A percentile compares a stretch with the other conserved stretches of the same genome.
These are phyloP conservation scores for Ophraella communa DNA, from an alignment of 2,888 invertebrate species.

Conservation along the genomic window DNA sequence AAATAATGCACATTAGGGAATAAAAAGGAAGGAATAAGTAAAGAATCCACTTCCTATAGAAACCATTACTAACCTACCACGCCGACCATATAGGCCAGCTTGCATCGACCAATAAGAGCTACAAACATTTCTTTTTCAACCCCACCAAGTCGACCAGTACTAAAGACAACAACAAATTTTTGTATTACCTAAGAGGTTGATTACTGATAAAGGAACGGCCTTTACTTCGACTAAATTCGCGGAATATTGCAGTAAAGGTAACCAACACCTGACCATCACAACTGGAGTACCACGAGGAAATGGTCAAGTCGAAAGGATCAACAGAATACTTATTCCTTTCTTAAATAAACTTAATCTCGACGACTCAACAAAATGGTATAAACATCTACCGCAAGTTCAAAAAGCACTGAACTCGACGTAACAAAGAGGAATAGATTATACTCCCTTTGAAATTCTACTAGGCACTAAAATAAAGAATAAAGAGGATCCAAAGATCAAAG, in stretches of 20 bases:
- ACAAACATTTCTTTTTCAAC: slow-evolving; percentile 46
- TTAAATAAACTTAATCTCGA: too few relatives aligned
- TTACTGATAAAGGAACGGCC: slow-evolving; percentile 51
- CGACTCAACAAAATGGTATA: too few relatives aligned
- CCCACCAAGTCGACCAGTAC: slow-evolving; percentile 44
- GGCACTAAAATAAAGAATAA: slow-evolving; percentile 35
- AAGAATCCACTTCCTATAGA: slow-evolving; percentile 47
- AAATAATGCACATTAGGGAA: slow-evolving; percentile 39
- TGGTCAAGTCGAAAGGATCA: too few relatives aligned
- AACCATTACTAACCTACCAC: slow-evolving; percentile 48
- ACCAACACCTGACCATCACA: too few relatives aligned
- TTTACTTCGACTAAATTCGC: slow-evolving; percentile 52
- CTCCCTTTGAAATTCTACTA: slow-evolving; percentile 39
- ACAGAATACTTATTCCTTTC: too few relatives aligned
- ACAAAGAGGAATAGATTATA: slow-evolving; percentile 43
- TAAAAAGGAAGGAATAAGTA: slow-evolving; percentile 38
- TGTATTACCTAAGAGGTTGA: slow-evolving; percentile 41
- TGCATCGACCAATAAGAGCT: slow-evolving; percentile 45
- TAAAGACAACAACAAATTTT: slow-evolving; percentile 35
- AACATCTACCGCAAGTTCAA: too few relatives aligned
- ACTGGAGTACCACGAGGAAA: too few relatives aligned
- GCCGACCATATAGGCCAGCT: slow-evolving; percentile 50
- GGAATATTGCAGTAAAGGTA: slow-evolving; percentile 51
- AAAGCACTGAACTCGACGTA: slow-evolving; percentile 46
- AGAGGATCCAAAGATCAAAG: slow-evolving; percentile 25